These are phyloP conservation scores for Pilophorus perplexus DNA, from an alignment of 2,888 invertebrate species.

Conservation along the genomic window DNA sequence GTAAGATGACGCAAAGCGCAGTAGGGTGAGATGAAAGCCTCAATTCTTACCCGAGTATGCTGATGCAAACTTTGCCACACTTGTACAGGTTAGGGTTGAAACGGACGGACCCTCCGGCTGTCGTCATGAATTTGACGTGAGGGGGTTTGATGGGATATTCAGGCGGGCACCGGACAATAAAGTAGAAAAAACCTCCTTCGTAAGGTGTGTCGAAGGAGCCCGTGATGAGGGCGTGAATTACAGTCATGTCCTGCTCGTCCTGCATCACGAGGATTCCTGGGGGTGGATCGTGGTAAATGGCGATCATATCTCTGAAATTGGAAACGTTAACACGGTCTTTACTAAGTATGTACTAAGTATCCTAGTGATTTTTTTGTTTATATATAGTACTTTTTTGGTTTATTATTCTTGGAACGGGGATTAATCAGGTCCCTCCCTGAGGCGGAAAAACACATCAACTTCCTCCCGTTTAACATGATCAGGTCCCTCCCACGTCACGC, in stretches of 20 bases:
- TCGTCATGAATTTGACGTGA: constrained; percentile 60
- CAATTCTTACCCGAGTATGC: constrained; percentile 59
- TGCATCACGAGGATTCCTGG: constrained; percentile 59
- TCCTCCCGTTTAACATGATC: too few relatives aligned
- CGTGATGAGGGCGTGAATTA: constrained; percentile 59
- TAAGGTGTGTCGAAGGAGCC: constrained; percentile 63
- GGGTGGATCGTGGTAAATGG: constrained; percentile 58
- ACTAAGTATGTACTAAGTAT: background rate
- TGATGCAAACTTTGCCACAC: constrained; percentile 61
- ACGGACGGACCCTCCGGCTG: constrained; percentile 59
- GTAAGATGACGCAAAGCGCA: too few relatives aligned
- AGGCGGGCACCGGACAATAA: constrained; percentile 57
- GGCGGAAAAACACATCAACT: too few relatives aligned
- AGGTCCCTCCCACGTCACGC: too few relatives aligned
- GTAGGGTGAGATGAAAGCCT: too few relatives aligned
- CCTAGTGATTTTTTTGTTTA: background rate
- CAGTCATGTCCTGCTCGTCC: constrained; percentile 57
- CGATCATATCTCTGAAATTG: constrained; percentile 56
- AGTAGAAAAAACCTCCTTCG: constrained; percentile 58
- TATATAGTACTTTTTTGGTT: too few relatives aligned
- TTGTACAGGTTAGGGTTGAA: constrained; percentile 65
- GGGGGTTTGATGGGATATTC: constrained; percentile 61
- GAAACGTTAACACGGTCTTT: too few relatives aligned
- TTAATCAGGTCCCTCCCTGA: too few relatives aligned
- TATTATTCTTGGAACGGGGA: too few relatives aligned